A percentile compares a stretch with the other conserved stretches of the same genome.
These are phyloP conservation scores for Chymomyza caudatula DNA, from an alignment of 2,888 invertebrate species.

Conservation along the genomic window DNA sequence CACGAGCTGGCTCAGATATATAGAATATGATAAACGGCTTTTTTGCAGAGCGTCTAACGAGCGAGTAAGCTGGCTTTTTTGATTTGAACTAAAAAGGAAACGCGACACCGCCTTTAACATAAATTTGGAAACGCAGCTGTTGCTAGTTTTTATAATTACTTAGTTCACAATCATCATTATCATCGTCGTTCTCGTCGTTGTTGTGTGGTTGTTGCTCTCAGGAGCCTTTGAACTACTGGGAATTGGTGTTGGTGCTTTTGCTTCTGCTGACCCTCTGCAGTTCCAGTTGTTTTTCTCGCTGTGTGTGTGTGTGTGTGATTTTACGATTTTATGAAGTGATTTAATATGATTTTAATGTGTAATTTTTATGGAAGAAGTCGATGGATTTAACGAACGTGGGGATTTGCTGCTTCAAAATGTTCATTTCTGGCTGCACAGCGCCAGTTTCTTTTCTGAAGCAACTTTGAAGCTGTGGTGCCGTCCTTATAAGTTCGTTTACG, in stretches of 20 bases:
- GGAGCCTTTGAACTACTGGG: neutral
- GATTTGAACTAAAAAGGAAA: neutral
- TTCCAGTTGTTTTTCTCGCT: neutral
- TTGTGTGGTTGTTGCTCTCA: slow-evolving; percentile 1
- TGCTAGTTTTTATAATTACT: too few relatives aligned
- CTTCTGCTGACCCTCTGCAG: neutral
- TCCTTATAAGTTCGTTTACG: slow-evolving; percentile 40
- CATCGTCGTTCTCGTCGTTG: neutral
- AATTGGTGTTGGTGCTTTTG: too few relatives aligned
- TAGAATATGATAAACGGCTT: neutral
- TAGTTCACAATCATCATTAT: too few relatives aligned
- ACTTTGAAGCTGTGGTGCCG: slow-evolving; percentile 38
- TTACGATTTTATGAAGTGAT: slow-evolving; percentile 20
- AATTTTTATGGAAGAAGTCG: slow-evolving; percentile 65
- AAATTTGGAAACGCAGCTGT: too few relatives aligned
- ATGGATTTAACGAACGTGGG: slow-evolving; percentile 24
- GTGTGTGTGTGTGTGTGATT: slow-evolving; percentile 14
- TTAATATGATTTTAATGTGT: slow-evolving; percentile 43
- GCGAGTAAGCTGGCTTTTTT: neutral
- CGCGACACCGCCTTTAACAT: too few relatives aligned
- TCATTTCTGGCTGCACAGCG: slow-evolving; percentile 24
- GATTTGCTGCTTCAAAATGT: slow-evolving; percentile 13
- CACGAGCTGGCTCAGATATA: slow-evolving; percentile 45
- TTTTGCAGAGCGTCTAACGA: neutral
- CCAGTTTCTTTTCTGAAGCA: slow-evolving; percentile 33